Evolutionary conservation across 2,888 invertebrate species (phyloP).

Genomic region (Ennomos fuscantarius): DNA sequence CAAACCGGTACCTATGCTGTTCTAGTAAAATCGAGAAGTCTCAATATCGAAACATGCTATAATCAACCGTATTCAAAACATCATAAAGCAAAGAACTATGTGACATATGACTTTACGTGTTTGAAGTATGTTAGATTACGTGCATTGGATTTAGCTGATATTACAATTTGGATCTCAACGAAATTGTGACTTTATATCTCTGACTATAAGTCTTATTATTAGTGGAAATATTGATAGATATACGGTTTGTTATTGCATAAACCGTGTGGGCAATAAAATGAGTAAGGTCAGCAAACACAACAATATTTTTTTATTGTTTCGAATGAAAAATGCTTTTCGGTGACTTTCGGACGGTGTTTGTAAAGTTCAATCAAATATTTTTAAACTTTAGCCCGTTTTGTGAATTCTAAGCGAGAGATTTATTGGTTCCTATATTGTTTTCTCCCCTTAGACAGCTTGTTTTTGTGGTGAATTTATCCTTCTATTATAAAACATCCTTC

Average conservation of each 20-base stretch:
- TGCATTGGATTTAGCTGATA: conserved; percentile 8
- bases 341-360: conserved; percentile 9
- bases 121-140: conserved; percentile 5
- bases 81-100: conserved; percentile 3
- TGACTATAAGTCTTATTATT: background rate
- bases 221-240: background rate
- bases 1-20: conserved; percentile 54
- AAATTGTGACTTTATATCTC: conserved; percentile 1
- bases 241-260: conserved; percentile 8
- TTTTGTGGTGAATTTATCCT: background rate
- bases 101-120: conserved; percentile 5
- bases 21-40: conserved; percentile 49
- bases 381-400: background rate
- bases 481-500: too few species aligned
- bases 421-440: too few species aligned
- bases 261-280: conserved; percentile 13
- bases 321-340: conserved; percentile 12
- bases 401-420: too few species aligned
- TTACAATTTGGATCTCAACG: background rate
- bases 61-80: conserved; percentile 13
- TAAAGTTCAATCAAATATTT: conserved; percentile 7
- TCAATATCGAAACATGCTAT: conserved; percentile 3
- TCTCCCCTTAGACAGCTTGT: background rate
- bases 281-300: conserved; percentile 38
- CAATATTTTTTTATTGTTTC: conserved; percentile 5